Evolutionary conservation across 2,888 invertebrate species (phyloP), one percentile per base, ranked within the genome.

Genomic region (Anthophora plumipes): DNA sequence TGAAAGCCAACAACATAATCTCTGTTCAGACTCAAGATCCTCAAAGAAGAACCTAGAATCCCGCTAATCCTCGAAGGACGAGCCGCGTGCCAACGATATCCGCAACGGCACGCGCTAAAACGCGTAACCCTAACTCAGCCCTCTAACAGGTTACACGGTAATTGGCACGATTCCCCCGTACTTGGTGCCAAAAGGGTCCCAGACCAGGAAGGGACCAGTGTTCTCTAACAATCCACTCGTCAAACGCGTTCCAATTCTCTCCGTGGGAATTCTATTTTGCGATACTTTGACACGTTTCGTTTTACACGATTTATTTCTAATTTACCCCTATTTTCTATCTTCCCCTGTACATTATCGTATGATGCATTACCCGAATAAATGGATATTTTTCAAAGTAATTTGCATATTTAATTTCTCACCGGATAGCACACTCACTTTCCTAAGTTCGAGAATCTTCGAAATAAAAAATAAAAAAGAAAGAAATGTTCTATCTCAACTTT

Each of bases 91-190:
- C 82, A 86, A 55, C 57, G 60, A 73, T 77, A 77, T 67, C 72
- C 59, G 66, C 64, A 61, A 43, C 60, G 54, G 22, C 54, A 41
- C 74, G 63, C 74, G 67, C 50, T 73, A 66, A 67, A 77, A 64
- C 69, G 70, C 73, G 54, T 71, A 77, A 78, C 73, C 87, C 78
- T 69, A 71, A 72, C 70, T 77, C 72, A 66, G 48, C 14, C 7
- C 64, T 2, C 11, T 37, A 14, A 55, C 22, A 22, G 11, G 48
- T 57, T 73, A 52, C 76, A 71, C 64, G 67, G 60, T 85, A 86
- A 86, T 87, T 86, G 85, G 85, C 83, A 77, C 78, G 67, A 76
- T 72, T 80, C 71, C 59, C 60, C 31, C 46, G 41, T 17, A 20
- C n/a, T 57, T 41, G 31, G 60, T 72, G 83, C 72, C 83, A 85